phyloP scores from a whole-genome alignment of 1,140 invertebrate species.

The Acromyrmex heyeri region DNA sequence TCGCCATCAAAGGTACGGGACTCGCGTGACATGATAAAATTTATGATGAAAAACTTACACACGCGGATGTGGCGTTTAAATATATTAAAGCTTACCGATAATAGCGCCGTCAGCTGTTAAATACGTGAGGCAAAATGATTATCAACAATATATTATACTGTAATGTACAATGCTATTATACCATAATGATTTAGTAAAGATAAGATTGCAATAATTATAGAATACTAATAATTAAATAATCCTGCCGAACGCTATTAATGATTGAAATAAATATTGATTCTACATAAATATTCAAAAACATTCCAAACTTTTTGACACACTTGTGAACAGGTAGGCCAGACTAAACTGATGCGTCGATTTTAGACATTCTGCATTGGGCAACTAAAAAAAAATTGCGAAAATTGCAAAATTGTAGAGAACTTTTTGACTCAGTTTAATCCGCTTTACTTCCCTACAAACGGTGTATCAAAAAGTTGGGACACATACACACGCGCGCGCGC shows the following conservation, averaged over 20 bases:
- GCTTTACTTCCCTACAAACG: no score
- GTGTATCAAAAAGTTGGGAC: no score
- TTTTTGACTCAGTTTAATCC: no score
- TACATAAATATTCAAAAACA: background rate
- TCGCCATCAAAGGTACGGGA: slow-evolving; percentile 43
- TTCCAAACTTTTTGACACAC: no score
- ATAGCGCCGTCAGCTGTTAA: slow-evolving; percentile 10
- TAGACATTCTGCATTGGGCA: no score
- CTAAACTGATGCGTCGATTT: no score
- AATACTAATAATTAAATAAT: background rate
- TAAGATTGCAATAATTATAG: slow-evolving; percentile 23
- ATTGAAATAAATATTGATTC: background rate
- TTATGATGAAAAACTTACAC: slow-evolving; percentile 40
- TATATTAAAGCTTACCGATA: slow-evolving; percentile 34
- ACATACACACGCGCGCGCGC: no score
- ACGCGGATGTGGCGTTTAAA: slow-evolving; percentile 28
- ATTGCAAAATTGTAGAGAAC: no score
- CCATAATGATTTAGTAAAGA: background rate
- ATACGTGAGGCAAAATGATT: slow-evolving; percentile 17
- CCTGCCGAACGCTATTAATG: background rate
- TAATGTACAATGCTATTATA: slow-evolving; percentile 7
- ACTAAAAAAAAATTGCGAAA: no score
- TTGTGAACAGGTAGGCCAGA: no score
- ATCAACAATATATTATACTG: background rate
- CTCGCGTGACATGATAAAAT: slow-evolving; percentile 53